Evolutionary conservation across 2,113 vertebrate genomes (phyloP).

Genomic region (Cricetomys ansorgei): DNA sequence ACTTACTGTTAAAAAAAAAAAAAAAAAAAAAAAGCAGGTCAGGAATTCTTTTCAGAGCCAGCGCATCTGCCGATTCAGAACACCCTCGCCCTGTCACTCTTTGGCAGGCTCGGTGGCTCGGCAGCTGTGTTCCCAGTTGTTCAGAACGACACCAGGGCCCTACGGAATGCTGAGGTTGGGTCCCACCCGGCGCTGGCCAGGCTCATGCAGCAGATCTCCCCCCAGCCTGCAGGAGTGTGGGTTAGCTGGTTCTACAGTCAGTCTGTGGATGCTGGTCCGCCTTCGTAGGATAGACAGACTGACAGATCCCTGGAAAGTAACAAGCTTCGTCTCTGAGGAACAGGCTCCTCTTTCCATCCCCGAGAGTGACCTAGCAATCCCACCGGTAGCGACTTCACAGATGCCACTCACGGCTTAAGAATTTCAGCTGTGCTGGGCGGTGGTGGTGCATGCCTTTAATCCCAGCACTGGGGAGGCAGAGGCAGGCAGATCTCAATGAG

Average conservation of each 20-base stretch:
- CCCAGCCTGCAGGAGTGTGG: neutral
- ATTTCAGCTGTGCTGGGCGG: no score
- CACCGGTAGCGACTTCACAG: neutral
- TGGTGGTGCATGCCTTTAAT: no score
- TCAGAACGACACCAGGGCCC: slow-evolving; percentile 48
- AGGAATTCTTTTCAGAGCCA: slow-evolving; percentile 74
- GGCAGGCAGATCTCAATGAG: no score
- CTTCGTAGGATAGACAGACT: neutral
- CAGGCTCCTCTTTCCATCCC: neutral
- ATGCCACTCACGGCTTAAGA: fast-evolving
- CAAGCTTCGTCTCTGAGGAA: neutral
- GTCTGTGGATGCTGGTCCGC: neutral
- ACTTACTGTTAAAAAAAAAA: slow-evolving; percentile 55
- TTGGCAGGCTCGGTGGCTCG: slow-evolving; percentile 29
- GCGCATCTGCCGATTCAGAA: slow-evolving; percentile 84
- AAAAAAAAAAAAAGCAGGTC: slow-evolving; percentile 57
- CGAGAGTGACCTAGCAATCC: neutral
- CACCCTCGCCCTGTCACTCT: slow-evolving; percentile 66
- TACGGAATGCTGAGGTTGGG: neutral
- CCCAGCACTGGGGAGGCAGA: no score
- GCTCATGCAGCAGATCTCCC: neutral
- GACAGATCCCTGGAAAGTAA: neutral
- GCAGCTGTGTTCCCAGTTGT: slow-evolving; percentile 81
- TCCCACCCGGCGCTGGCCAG: neutral
- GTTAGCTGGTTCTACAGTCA: neutral